A percentile compares a stretch with the other conserved stretches of the same genome.
These are phyloP conservation scores for Hydrocynus forskahlii DNA, from an alignment of 2,797 vertebrate genomes.

Conservation along the genomic window DNA sequence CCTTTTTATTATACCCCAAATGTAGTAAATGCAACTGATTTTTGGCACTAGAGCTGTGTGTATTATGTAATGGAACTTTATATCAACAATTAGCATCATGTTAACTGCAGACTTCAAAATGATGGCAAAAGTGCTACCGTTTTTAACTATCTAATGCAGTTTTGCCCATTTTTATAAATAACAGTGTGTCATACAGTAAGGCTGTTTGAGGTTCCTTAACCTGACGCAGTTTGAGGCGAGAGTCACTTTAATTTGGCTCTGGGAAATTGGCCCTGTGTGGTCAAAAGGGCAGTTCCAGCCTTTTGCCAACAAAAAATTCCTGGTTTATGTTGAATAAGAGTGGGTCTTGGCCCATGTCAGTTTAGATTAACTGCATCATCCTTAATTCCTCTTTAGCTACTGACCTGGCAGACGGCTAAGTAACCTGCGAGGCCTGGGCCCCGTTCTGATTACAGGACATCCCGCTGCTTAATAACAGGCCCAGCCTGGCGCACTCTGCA, in stretches of 20 bases:
- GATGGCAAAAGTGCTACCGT: not conserved
- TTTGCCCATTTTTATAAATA: not conserved
- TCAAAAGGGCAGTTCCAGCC: not conserved
- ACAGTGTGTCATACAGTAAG: not conserved
- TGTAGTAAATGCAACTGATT: not conserved
- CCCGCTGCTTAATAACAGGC: constrained; percentile 77
- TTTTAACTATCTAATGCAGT: not conserved
- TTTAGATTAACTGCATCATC: constrained; percentile 13
- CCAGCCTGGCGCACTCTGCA: constrained; percentile 75
- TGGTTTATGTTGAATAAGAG: not conserved
- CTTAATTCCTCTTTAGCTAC: not conserved
- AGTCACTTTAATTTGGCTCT: not conserved
- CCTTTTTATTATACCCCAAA: not conserved
- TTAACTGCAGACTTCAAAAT: not conserved
- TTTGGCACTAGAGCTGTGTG: too few species aligned
- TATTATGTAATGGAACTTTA: too few species aligned
- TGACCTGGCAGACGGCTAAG: not conserved
- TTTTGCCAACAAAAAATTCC: not conserved
- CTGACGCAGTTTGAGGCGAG: not conserved
- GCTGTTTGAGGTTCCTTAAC: not conserved
- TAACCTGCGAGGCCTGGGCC: constrained; percentile 55
- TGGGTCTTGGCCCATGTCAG: not conserved
- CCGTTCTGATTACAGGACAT: constrained; percentile 79
- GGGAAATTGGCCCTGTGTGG: not conserved
- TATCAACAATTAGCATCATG: too few species aligned